phyloP scores from a whole-genome alignment of 2,888 invertebrate genomes.

The Cheilosia impressa region DNA sequence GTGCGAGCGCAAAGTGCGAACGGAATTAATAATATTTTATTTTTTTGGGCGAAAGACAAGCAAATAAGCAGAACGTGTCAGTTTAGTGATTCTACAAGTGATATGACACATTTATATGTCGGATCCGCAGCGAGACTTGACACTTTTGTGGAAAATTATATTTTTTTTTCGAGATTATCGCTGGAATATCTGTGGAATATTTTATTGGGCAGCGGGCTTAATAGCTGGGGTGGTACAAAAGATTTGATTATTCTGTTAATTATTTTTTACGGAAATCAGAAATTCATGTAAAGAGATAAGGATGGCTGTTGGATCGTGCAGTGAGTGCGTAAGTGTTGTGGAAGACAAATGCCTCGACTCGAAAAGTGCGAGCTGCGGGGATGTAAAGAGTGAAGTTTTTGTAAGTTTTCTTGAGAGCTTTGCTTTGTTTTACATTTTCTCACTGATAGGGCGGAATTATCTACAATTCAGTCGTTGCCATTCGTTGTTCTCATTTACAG shows the following conservation, averaged over 20 bases:
- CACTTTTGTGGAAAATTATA: slow-evolving; percentile 49
- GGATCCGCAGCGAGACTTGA: slow-evolving; percentile 52
- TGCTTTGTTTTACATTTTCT: no score
- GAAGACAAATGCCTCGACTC: background rate
- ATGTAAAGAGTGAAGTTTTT: no score
- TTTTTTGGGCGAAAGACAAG: slow-evolving; percentile 12
- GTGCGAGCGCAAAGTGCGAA: slow-evolving; percentile 66
- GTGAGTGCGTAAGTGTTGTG: background rate
- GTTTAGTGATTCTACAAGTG: slow-evolving; percentile 63
- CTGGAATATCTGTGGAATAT: slow-evolving; percentile 50
- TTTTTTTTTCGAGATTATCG: slow-evolving; percentile 56
- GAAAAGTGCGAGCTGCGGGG: no score
- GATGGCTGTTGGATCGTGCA: slow-evolving; percentile 21
- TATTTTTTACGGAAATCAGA: slow-evolving; percentile 37
- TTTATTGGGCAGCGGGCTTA: slow-evolving; percentile 25
- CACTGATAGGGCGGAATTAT: no score
- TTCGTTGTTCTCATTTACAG: no score
- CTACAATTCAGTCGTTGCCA: no score
- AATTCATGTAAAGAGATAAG: slow-evolving; percentile 35
- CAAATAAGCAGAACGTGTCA: slow-evolving; percentile 61
- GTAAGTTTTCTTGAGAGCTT: no score
- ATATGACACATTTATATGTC: slow-evolving; percentile 67
- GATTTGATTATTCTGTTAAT: slow-evolving; percentile 55
- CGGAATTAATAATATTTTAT: slow-evolving; percentile 65
- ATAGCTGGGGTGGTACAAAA: slow-evolving; percentile 24